Evolutionary conservation across 1,140 invertebrate species (phyloP), one percentile per base, ranked within the genome.

Genomic region (Branchinecta lynchi): DNA sequence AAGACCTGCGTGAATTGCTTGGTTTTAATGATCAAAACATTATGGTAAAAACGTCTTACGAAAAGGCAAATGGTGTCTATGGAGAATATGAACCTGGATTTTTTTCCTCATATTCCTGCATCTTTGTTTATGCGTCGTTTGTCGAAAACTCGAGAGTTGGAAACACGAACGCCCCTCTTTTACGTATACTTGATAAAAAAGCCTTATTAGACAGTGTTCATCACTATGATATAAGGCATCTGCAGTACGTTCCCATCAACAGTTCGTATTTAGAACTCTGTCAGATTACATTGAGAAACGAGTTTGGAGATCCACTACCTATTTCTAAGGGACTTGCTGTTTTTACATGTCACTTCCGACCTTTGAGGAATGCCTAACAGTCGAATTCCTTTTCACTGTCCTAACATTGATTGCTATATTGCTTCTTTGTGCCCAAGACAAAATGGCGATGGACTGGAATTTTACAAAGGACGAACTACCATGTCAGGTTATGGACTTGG

Each of bases 401-500:
- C 51, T 60, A 20, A 60, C 51, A 20, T 60, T 60, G 12, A 60
- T 6, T 60, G 51, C 6, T 20, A 60, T 60, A 15, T 60, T 60
- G 51, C 12, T 60, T 12, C 51, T 60, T 12, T 60, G 17, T 15
- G 51, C 17, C 51, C 51, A 12, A 12, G 17, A 15, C 51, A 60
- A 60, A 60, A 15, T 15, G 51, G 51, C 51, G 3, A 60, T 60
- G 51, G 51, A 60, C 51, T 60, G 17, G 51, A 60, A 60, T 60
- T 15, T 60, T 60, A 60, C 51, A 60, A 60, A 20, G 17, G 17
- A 60, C 51, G 51, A 15, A 15, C 51, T 60, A 60, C 51, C 12
- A 60, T 60, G 51, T 60, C 51, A 15, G 51, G 51, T 6, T 60
- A 60, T 60, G 51, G 51, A 15, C 51, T 60, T 60, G 51, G 51